phyloP scores from a whole-genome alignment of 1,140 invertebrate genomes.

The Ceratosolen fusciceps region DNA sequence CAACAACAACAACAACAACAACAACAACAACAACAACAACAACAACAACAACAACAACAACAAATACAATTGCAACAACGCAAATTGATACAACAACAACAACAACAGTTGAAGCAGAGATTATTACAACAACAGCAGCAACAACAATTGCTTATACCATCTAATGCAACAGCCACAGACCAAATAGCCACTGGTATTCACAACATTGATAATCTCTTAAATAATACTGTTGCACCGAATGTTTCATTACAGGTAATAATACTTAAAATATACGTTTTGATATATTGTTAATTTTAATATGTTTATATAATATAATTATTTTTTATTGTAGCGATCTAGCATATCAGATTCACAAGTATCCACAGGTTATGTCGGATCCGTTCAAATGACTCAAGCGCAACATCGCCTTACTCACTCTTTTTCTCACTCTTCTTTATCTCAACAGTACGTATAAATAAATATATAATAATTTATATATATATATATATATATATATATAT shows the following conservation, averaged over 20 bases:
- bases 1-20: slow-evolving; percentile 67
- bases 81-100: slow-evolving; percentile 65
- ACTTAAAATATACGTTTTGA: not conserved
- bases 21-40: too few relatives aligned
- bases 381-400: slow-evolving; percentile 70
- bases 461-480: not conserved
- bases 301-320: not conserved
- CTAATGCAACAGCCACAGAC: slow-evolving; percentile 76
- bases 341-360: slow-evolving; percentile 82
- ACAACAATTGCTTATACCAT: slow-evolving; percentile 78
- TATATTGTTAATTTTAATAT: slow-evolving; percentile 35
- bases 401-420: slow-evolving; percentile 70
- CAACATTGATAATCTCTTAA: slow-evolving; percentile 84
- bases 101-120: slow-evolving; percentile 73
- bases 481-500: not conserved
- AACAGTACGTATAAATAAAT: slow-evolving; percentile 63
- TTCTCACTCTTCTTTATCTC: slow-evolving; percentile 67
- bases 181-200: slow-evolving; percentile 77
- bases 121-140: slow-evolving; percentile 80
- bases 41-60: slow-evolving; percentile 70
- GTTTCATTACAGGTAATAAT: slow-evolving; percentile 78
- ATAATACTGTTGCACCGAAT: slow-evolving; percentile 86
- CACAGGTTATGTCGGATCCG: slow-evolving; percentile 75
- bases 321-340: slow-evolving; percentile 74
- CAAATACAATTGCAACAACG: slow-evolving; percentile 62